Evolutionary conservation across 2,113 vertebrate species (phyloP).

Genomic region (Heloderma charlesbogerti): DNA sequence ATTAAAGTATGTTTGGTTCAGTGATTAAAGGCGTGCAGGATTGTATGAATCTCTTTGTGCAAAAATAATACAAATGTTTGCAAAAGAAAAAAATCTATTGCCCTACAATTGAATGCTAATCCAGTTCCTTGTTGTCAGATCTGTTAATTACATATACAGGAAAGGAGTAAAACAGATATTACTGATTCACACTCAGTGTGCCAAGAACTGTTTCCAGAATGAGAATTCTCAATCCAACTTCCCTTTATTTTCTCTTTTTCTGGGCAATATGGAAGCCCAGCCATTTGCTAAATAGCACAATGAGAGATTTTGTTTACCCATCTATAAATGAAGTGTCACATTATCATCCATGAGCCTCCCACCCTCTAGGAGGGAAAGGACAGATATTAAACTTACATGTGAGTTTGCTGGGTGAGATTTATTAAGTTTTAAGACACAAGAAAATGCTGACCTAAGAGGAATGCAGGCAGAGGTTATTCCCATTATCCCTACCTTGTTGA

Average conservation of each 20-base stretch:
- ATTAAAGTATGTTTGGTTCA: slow-evolving; percentile 22
- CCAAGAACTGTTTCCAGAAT: slow-evolving; percentile 51
- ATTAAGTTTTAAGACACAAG: neutral
- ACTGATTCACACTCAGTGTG: slow-evolving; percentile 50
- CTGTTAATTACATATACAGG: slow-evolving; percentile 43
- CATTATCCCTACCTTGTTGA: neutral
- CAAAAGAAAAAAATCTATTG: slow-evolving; percentile 39
- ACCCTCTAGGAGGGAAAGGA: neutral
- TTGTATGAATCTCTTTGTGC: slow-evolving; percentile 25
- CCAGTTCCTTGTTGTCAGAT: slow-evolving; percentile 51
- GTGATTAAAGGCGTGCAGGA: slow-evolving; percentile 11
- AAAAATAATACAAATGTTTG: slow-evolving; percentile 46
- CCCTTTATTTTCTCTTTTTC: slow-evolving; percentile 21
- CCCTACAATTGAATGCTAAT: slow-evolving; percentile 17
- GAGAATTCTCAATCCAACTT: slow-evolving; percentile 33
- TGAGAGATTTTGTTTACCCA: slow-evolving; percentile 28
- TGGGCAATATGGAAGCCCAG: slow-evolving; percentile 17
- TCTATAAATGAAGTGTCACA: neutral
- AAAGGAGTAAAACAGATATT: slow-evolving; percentile 42
- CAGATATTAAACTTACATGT: neutral
- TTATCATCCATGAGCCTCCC: neutral
- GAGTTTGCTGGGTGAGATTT: neutral
- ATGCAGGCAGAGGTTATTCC: neutral
- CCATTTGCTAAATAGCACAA: slow-evolving; percentile 22
- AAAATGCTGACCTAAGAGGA: neutral